phyloP scores from a whole-genome alignment of 2,888 invertebrate genomes.

The Thalpophila matura region DNA sequence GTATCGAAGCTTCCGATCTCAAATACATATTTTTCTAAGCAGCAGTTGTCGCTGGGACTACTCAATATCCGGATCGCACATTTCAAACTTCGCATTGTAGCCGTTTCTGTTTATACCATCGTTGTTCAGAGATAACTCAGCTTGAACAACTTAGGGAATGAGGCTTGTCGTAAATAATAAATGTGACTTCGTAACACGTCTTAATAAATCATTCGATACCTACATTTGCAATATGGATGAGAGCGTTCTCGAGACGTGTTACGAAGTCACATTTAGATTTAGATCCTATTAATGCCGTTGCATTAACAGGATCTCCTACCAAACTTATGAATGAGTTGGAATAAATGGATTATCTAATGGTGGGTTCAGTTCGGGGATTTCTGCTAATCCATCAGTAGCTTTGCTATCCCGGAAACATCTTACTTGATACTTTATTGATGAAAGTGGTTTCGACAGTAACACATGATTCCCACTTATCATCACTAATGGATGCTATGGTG shows the following conservation, averaged over 20 bases:
- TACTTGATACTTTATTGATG: slow-evolving; percentile 22
- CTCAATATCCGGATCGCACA: slow-evolving; percentile 4
- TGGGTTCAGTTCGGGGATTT: background rate
- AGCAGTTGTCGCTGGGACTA: background rate
- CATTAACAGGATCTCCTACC: background rate
- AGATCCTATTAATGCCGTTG: no score
- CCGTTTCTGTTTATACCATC: slow-evolving; percentile 1
- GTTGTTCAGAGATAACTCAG: background rate
- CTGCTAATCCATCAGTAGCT: slow-evolving; percentile 12
- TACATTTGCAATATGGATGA: slow-evolving; percentile 14
- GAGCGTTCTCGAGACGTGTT: no score
- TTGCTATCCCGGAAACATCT: slow-evolving; percentile 1
- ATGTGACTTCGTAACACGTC: slow-evolving; percentile 16
- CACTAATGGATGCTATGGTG: slow-evolving; percentile 20
- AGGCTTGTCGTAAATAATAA: slow-evolving; percentile 41
- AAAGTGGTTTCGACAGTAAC: slow-evolving; percentile 22
- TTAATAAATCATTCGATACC: slow-evolving; percentile 30
- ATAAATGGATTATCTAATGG: slow-evolving; percentile 30
- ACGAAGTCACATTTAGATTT: no score
- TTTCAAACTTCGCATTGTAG: background rate
- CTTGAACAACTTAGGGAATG: slow-evolving; percentile 7
- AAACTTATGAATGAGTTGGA: slow-evolving; percentile 17
- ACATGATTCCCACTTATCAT: slow-evolving; percentile 15
- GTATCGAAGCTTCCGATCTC: no score
- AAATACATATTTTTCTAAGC: no score